These are phyloP conservation scores for Drosophila histrio DNA, from an alignment of 2,888 invertebrate species.

Conservation along the genomic window DNA sequence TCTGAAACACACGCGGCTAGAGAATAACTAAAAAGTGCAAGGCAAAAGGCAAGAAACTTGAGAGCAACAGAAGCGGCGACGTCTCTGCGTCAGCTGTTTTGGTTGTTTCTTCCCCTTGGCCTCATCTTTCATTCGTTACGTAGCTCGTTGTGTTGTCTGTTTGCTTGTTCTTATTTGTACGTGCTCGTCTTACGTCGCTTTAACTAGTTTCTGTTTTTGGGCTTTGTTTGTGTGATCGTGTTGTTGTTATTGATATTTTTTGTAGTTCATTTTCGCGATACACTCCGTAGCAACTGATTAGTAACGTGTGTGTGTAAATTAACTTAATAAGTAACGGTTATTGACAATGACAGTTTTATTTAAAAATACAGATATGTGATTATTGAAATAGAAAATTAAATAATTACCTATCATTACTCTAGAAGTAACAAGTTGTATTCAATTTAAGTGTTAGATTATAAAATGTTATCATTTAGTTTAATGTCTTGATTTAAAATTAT, in stretches of 20 bases:
- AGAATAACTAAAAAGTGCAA: conserved; percentile 76
- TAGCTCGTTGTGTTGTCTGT: conserved; percentile 32
- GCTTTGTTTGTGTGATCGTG: conserved; percentile 28
- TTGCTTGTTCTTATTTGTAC: conserved; percentile 33
- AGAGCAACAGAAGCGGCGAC: conserved; percentile 36
- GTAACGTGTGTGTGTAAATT: background rate
- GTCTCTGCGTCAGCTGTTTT: conserved; percentile 66
- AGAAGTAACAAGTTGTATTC: background rate
- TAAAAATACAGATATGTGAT: background rate
- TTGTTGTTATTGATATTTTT: conserved; percentile 43
- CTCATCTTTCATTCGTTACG: conserved; percentile 14
- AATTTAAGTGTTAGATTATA: background rate
- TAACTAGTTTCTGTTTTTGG: conserved; percentile 57
- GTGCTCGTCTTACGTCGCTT: conserved; percentile 58
- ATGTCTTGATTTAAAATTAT: background rate
- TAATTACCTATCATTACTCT: background rate
- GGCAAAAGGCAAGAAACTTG: conserved; percentile 48
- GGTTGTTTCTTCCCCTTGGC: conserved; percentile 15
- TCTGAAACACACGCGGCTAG: conserved; percentile 61
- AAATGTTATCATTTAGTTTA: background rate
- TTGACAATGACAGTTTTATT: background rate
- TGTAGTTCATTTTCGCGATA: conserved; percentile 20
- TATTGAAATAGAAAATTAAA: background rate
- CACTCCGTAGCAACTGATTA: conserved; percentile 6
- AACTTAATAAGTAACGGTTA: background rate